A percentile compares a stretch with the other conserved stretches of the same genome.
These are phyloP conservation scores for Ameiurus melas DNA, from an alignment of 2,113 vertebrate species.

Conservation along the genomic window DNA sequence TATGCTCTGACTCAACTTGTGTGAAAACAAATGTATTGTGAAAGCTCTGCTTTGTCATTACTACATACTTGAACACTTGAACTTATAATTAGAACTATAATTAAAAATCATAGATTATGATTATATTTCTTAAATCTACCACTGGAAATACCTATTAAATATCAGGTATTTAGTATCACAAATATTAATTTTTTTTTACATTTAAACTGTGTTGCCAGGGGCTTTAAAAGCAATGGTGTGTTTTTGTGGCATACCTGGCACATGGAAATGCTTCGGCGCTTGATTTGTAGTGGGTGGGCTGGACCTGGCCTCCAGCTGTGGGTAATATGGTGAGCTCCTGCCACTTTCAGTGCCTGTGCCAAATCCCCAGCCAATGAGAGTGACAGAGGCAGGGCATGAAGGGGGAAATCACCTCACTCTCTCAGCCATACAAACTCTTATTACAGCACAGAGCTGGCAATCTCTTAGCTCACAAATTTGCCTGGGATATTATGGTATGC, in stretches of 20 bases:
- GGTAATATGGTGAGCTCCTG: conserved; percentile 97
- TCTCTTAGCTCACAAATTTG: conserved; percentile 17
- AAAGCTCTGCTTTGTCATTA: not conserved
- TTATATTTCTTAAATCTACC: not conserved
- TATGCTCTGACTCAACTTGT: not conserved
- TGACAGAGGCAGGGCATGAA: conserved; percentile 70
- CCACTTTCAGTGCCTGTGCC: conserved; percentile 93
- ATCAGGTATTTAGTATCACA: not conserved
- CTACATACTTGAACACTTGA: not conserved
- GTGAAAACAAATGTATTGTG: not conserved
- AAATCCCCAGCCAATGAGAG: conserved; percentile 80
- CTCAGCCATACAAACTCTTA: conserved; percentile 33
- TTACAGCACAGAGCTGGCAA: conserved; percentile 18
- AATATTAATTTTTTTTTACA: not conserved
- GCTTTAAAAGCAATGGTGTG: conserved; percentile 29
- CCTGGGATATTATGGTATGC: conserved; percentile 45
- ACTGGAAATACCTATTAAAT: not conserved
- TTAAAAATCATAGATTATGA: not conserved
- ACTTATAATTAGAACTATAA: not conserved
- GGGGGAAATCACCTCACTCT: conserved; percentile 50
- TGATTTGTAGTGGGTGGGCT: conserved; percentile 95
- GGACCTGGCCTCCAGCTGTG: conserved; percentile 91
- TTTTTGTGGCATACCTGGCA: conserved; percentile 90
- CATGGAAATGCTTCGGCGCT: conserved; percentile 98
- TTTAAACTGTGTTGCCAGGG: not conserved